Evolutionary conservation across 2,888 invertebrate species (phyloP).

Genomic region (Diaprepes abbreviatus): DNA sequence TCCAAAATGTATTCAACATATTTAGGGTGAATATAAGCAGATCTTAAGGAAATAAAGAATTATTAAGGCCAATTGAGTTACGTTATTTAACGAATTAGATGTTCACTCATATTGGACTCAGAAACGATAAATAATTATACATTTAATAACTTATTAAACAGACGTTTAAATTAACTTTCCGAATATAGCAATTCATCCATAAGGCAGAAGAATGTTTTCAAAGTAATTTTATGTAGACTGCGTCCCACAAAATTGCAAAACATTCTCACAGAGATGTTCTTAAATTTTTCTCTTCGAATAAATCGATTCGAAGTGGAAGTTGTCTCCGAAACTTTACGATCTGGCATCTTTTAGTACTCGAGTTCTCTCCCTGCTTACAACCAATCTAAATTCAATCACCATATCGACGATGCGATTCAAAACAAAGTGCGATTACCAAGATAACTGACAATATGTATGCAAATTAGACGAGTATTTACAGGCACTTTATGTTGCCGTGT

Average conservation of each 20-base stretch:
- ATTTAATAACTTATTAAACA: too few species aligned
- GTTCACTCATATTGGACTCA: too few species aligned
- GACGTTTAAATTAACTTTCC: too few species aligned
- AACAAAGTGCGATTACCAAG: conserved; percentile 58
- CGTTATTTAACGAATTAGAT: too few species aligned
- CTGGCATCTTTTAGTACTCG: conserved; percentile 39
- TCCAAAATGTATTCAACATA: too few species aligned
- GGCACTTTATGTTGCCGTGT: conserved; percentile 56
- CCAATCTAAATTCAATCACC: conserved; percentile 60
- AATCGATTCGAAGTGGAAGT: conserved; percentile 37
- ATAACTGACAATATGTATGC: conserved; percentile 62
- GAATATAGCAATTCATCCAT: not conserved
- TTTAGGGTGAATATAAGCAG: too few species aligned
- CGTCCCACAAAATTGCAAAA: conserved; percentile 5
- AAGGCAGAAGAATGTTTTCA: not conserved
- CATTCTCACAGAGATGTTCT: conserved; percentile 26
- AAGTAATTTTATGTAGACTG: conserved; percentile 9
- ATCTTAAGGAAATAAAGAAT: too few species aligned
- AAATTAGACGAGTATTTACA: conserved; percentile 60
- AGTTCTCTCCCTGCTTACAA: conserved; percentile 47
- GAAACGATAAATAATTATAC: too few species aligned
- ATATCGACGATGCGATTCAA: conserved; percentile 54
- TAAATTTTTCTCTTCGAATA: conserved; percentile 36
- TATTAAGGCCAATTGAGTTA: too few species aligned
- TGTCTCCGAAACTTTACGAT: conserved; percentile 39